These are phyloP conservation scores for Jacana jacana DNA, from an alignment of 2,113 vertebrate genomes.

Conservation along the genomic window DNA sequence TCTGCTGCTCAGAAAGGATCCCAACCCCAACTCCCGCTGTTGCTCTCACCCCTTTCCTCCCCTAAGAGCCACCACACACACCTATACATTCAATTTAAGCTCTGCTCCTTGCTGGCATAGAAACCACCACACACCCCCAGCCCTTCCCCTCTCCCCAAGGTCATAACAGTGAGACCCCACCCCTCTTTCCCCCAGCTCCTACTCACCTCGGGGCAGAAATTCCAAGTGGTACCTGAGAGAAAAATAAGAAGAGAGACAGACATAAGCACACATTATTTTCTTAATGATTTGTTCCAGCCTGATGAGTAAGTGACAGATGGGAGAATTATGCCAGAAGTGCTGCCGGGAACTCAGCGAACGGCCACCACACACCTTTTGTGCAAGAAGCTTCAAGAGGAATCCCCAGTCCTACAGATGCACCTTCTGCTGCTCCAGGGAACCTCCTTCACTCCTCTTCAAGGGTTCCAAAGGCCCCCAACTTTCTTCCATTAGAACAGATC, in stretches of 20 bases:
- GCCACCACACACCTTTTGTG: background rate
- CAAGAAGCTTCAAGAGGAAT: background rate
- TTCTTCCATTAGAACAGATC: background rate
- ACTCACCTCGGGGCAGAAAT: conserved; percentile 73
- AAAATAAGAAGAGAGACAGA: background rate
- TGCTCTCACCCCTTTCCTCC: background rate
- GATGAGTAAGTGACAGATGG: background rate
- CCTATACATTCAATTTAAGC: background rate
- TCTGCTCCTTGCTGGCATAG: fast-evolving
- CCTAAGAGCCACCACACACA: background rate
- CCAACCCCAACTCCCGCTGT: background rate
- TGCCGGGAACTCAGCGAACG: background rate
- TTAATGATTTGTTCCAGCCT: background rate
- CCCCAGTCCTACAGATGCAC: background rate
- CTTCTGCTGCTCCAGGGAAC: background rate
- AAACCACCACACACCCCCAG: fast-evolving
- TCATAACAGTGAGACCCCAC: background rate
- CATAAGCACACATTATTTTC: background rate
- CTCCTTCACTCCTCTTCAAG: background rate
- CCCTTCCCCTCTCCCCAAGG: background rate
- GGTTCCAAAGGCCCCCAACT: background rate
- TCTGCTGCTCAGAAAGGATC: background rate
- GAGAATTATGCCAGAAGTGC: background rate
- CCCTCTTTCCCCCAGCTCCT: background rate
- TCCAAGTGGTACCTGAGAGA: conserved; percentile 75